Conservation (phyloP, 1,140 invertebrate genomes). For the Ganaspis sp. region DNA sequence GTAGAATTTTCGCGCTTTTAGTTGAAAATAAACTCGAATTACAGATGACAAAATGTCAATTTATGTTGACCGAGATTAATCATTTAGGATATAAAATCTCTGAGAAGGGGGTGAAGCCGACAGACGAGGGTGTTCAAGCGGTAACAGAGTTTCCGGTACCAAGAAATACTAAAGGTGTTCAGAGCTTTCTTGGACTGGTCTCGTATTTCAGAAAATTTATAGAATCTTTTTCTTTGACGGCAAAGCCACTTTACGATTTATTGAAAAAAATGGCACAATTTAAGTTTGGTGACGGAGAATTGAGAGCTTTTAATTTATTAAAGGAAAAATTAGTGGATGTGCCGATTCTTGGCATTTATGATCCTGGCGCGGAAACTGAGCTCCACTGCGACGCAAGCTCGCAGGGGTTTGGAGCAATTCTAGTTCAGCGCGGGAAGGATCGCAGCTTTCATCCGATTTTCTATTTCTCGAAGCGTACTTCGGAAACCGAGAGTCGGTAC, state of each 20-base stretch:
- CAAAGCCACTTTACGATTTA: slow-evolving; percentile 41
- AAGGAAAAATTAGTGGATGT: slow-evolving; percentile 36
- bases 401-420: slow-evolving; percentile 57
- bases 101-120: not conserved
- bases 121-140: slow-evolving; percentile 30
- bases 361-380: slow-evolving; percentile 52
- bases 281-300: slow-evolving; percentile 31
- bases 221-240: not conserved
- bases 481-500: slow-evolving; percentile 31
- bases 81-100: not conserved
- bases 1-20: slow-evolving; percentile 37
- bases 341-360: slow-evolving; percentile 48
- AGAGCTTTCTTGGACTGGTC: slow-evolving; percentile 42
- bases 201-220: slow-evolving; percentile 37
- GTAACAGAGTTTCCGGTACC: slow-evolving; percentile 40
- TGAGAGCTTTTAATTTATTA: slow-evolving; percentile 32
- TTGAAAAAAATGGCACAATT: not conserved
- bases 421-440: slow-evolving; percentile 47
- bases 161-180: slow-evolving; percentile 20
- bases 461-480: slow-evolving; percentile 50
- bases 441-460: slow-evolving; percentile 47
- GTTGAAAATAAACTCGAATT: slow-evolving; percentile 36
- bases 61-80: not conserved
- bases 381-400: slow-evolving; percentile 61
- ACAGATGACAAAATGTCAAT: slow-evolving; percentile 40